Evolutionary conservation across 2,888 invertebrate species (phyloP).

Genomic region (Rapana venosa): DNA sequence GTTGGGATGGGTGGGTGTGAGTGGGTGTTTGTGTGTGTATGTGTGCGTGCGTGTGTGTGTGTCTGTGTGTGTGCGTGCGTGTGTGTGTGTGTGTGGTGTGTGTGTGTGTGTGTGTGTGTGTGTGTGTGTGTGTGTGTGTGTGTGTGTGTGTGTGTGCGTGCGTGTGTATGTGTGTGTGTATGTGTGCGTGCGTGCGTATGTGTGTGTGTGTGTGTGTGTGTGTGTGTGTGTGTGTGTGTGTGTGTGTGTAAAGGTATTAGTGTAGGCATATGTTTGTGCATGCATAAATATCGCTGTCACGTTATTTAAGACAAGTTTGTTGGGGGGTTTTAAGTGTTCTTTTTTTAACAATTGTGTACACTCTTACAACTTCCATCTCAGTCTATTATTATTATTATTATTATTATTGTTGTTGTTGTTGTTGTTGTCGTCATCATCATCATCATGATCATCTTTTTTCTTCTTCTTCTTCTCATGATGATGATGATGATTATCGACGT

Average conservation of each 20-base stretch:
- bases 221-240: neutral
- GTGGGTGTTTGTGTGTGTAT: neutral
- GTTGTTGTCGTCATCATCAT: neutral
- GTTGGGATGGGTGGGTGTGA: neutral
- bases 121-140: neutral
- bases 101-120: neutral
- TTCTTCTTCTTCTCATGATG: no score
- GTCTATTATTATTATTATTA: no score
- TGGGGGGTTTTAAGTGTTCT: no score
- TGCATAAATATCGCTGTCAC: no score
- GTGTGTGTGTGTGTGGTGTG: neutral
- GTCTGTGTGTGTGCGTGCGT: neutral
- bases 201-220: slow-evolving; percentile 1
- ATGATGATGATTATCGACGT: neutral
- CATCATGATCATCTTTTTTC: no score
- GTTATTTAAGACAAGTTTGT: no score
- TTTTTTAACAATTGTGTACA: no score
- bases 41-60: neutral
- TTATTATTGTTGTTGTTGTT: neutral
- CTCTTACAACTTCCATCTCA: no score
- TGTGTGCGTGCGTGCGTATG: neutral
- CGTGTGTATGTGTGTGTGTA: neutral
- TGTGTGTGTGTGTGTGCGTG: neutral
- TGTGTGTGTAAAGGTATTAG: neutral
- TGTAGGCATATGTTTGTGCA: no score